phyloP scores from a whole-genome alignment of 2,888 invertebrate genomes.

The Drosophila suboccidentalis region DNA sequence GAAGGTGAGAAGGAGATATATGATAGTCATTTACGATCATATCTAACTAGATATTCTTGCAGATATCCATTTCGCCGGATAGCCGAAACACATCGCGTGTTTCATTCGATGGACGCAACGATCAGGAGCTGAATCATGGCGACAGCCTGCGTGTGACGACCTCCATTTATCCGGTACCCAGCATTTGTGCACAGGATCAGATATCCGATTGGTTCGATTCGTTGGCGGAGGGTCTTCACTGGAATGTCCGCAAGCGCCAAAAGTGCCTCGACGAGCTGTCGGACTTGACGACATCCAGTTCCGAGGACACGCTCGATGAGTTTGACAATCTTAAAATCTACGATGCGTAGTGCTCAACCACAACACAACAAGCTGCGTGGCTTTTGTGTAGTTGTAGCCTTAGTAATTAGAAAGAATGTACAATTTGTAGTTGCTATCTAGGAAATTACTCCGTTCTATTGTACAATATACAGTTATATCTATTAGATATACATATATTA shows the following conservation, averaged over 20 bases:
- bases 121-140: conserved; percentile 96
- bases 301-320: conserved; percentile 93
- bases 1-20: conserved; percentile 87
- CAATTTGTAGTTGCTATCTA: conserved; percentile 56
- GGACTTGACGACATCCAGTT: conserved; percentile 89
- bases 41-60: conserved; percentile 45
- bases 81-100: conserved; percentile 98
- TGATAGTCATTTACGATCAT: not conserved
- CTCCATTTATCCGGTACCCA: conserved; percentile 98
- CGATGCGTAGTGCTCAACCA: conserved; percentile 55
- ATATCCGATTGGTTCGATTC: conserved; percentile 99
- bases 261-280: conserved; percentile 91
- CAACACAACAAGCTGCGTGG: conserved; percentile 91
- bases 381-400: conserved; percentile 89
- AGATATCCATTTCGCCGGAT: conserved; percentile 95
- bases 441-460: conserved; percentile 68
- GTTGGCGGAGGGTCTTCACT: conserved; percentile 97
- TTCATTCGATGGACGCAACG: conserved; percentile 97
- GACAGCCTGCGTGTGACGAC: conserved; percentile 98
- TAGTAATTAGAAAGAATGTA: conserved; percentile 43
- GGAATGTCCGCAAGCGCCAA: conserved; percentile 98
- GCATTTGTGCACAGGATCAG: conserved; percentile 97
- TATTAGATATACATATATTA: conserved; percentile 1
- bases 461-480: conserved; percentile 49
- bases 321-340: conserved; percentile 86